A percentile compares a stretch with the other conserved stretches of the same genome.
phyloP scores from a whole-genome alignment of 2,797 vertebrate species.

The Gephyroberyx darwinii region DNA sequence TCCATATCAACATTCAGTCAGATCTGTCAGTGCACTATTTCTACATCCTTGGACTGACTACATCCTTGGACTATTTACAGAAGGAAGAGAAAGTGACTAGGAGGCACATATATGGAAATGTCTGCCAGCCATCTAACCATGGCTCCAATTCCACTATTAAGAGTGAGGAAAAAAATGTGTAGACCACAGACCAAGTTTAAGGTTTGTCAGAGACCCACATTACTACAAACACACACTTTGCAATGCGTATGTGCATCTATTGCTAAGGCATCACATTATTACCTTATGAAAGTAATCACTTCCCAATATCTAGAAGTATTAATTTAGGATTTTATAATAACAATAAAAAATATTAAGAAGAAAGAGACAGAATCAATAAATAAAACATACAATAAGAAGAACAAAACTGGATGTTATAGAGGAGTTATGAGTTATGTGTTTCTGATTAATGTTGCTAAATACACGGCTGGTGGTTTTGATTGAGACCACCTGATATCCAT shows the following conservation, averaged over 20 bases:
- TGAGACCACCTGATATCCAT: conserved; percentile 19
- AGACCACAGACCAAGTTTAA: conserved; percentile 55
- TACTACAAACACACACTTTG: conserved; percentile 42
- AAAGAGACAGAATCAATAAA: too few species aligned
- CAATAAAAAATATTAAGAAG: too few species aligned
- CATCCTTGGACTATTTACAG: conserved; percentile 7
- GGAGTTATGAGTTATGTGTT: too few species aligned
- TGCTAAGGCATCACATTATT: conserved; percentile 15
- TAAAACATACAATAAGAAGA: too few species aligned
- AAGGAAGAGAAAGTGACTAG: background rate
- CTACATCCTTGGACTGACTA: background rate
- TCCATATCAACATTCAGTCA: background rate
- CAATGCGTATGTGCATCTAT: conserved; percentile 24
- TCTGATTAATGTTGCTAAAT: background rate
- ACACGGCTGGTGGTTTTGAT: background rate
- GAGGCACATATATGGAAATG: conserved; percentile 25
- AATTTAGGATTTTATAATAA: too few species aligned
- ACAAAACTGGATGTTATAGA: too few species aligned
- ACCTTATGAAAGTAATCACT: background rate
- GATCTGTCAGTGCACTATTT: background rate
- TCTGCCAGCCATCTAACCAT: conserved; percentile 61
- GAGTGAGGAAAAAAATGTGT: conserved; percentile 37
- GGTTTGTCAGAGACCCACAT: conserved; percentile 55
- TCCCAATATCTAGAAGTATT: too few species aligned
- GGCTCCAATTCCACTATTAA: conserved; percentile 44